Percentiles rank a stretch among this genome's conserved stretches.
Evolutionary conservation across 2,797 vertebrate species (phyloP).

Genomic region (Allobates femoralis): DNA sequence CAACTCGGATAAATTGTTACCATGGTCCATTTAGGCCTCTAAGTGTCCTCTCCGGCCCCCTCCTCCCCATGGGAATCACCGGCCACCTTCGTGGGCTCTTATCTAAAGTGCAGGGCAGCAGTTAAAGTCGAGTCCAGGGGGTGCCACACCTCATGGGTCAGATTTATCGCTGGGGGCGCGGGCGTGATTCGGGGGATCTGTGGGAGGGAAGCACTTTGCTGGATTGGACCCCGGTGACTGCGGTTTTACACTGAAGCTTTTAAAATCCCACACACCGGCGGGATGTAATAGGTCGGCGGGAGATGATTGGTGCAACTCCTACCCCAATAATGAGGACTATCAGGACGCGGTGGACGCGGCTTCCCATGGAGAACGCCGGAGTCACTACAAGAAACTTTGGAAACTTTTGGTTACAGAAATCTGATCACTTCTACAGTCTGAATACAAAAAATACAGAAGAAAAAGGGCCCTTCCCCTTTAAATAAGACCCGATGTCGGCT

Average conservation of each 20-base stretch:
- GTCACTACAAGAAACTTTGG: background rate
- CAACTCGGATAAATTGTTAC: conserved; percentile 2
- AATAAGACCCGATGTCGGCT: background rate
- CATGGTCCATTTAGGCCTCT: background rate
- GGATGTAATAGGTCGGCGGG: background rate
- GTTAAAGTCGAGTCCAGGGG: background rate
- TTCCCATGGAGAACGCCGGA: background rate
- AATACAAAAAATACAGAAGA: background rate
- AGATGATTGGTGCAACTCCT: background rate
- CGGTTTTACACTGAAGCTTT: conserved; percentile 5
- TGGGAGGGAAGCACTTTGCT: conserved; percentile 19
- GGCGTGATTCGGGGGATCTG: background rate
- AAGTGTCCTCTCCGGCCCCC: background rate
- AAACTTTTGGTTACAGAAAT: background rate
- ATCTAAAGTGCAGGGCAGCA: conserved; percentile 28
- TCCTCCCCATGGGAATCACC: background rate
- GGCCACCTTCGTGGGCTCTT: conserved; percentile 27
- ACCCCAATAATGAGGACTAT: background rate
- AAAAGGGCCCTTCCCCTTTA: background rate
- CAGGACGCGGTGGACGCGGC: background rate
- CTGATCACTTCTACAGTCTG: background rate
- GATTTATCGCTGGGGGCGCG: background rate
- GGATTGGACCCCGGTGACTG: background rate
- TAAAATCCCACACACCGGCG: background rate
- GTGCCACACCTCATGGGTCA: background rate